These are phyloP conservation scores for Cheilosia grossa DNA, from an alignment of 2,888 invertebrate genomes.

Conservation along the genomic window DNA sequence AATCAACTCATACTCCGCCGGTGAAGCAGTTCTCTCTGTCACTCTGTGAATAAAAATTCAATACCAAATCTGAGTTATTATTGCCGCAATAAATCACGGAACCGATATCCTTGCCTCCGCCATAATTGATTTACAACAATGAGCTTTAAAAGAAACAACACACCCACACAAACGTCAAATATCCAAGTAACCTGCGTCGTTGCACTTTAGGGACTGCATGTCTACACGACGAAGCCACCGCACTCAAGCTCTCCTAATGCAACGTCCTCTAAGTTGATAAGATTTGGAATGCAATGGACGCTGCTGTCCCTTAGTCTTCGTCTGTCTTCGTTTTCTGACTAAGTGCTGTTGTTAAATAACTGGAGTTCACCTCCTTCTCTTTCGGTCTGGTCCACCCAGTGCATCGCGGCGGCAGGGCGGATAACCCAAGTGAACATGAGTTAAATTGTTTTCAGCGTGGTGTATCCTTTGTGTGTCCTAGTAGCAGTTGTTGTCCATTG, in stretches of 20 bases:
- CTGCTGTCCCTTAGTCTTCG: conserved; percentile 44
- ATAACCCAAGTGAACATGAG: conserved; percentile 54
- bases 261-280: conserved; percentile 58
- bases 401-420: conserved; percentile 35
- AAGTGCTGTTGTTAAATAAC: conserved; percentile 44
- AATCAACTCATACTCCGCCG: conserved; percentile 40
- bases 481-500: conserved; percentile 60
- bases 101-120: conserved; percentile 52
- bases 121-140: conserved; percentile 55
- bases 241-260: conserved; percentile 40
- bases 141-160: conserved; percentile 11
- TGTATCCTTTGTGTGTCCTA: conserved; percentile 33
- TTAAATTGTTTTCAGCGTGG: conserved; percentile 63
- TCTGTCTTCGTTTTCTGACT: conserved; percentile 1
- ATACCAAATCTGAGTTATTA: conserved; percentile 70
- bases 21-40: conserved; percentile 52
- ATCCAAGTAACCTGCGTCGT: conserved; percentile 12
- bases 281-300: conserved; percentile 63
- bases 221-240: conserved; percentile 38
- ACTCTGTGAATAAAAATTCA: conserved; percentile 73
- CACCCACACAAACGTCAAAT: neutral
- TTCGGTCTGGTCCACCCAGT: neutral
- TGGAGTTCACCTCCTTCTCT: neutral
- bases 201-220: conserved; percentile 47
- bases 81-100: conserved; percentile 68